These are phyloP conservation scores for Ochropleura plecta DNA, from an alignment of 2,888 invertebrate genomes.

Conservation along the genomic window DNA sequence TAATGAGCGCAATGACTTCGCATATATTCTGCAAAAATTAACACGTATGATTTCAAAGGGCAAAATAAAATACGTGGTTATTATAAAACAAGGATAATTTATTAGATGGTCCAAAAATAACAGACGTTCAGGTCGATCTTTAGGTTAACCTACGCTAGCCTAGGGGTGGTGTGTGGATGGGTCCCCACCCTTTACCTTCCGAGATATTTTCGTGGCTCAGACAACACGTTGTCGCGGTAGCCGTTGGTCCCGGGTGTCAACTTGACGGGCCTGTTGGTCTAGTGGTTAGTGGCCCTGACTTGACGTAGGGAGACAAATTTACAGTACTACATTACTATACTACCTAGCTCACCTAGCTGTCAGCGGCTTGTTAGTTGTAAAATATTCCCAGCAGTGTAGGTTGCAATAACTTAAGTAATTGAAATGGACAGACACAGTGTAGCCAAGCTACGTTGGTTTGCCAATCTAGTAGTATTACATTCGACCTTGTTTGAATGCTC, in stretches of 20 bases:
- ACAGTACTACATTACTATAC: neutral
- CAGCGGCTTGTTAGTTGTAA: neutral
- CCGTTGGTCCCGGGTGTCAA: too few species aligned
- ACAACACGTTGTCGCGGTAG: too few species aligned
- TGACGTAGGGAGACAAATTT: neutral
- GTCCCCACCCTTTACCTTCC: too few species aligned
- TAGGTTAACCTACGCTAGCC: too few species aligned
- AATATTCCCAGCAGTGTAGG: neutral
- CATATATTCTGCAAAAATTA: slow-evolving; percentile 7
- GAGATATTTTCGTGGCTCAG: too few species aligned
- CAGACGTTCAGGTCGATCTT: too few species aligned
- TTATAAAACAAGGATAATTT: neutral
- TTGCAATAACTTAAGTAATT: slow-evolving; percentile 10
- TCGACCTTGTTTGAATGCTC: slow-evolving; percentile 14
- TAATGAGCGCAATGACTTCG: slow-evolving; percentile 36
- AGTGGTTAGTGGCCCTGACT: too few species aligned
- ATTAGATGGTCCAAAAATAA: neutral
- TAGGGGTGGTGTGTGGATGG: too few species aligned
- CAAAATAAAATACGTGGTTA: neutral
- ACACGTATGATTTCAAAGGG: neutral
- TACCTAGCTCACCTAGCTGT: neutral
- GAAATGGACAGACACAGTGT: neutral
- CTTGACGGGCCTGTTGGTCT: too few species aligned
- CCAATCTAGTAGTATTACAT: neutral
- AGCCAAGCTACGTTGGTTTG: neutral